Evolutionary conservation across 2,797 vertebrate species (phyloP).

Genomic region (Cyprinella venusta): DNA sequence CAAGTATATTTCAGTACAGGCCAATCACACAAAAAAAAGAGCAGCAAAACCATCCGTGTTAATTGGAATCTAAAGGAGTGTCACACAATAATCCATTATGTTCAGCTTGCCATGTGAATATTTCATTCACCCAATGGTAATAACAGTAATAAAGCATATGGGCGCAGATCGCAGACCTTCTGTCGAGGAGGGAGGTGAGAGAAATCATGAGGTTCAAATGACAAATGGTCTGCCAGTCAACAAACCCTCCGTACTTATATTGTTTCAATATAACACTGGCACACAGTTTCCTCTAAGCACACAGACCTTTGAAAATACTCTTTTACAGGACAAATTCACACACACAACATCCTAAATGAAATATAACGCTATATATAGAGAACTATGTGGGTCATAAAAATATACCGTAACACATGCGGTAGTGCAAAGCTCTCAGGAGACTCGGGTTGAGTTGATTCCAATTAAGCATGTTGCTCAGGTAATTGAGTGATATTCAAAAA

Average conservation of each 20-base stretch:
- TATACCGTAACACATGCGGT: not conserved
- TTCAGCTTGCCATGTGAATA: conserved; percentile 36
- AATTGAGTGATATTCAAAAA: not conserved
- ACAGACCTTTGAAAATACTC: conserved; percentile 11
- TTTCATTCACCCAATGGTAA: conserved; percentile 41
- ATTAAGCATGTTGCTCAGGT: not conserved
- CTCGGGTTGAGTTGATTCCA: not conserved
- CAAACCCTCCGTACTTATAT: conserved; percentile 22
- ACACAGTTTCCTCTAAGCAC: conserved; percentile 4
- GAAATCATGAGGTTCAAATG: conserved; percentile 38
- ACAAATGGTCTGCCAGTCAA: conserved; percentile 48
- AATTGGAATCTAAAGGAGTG: conserved; percentile 41
- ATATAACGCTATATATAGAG: not conserved
- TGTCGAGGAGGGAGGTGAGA: conserved; percentile 36
- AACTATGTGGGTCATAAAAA: not conserved
- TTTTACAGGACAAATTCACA: not conserved
- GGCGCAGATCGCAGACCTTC: conserved; percentile 39
- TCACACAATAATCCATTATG: conserved; percentile 36
- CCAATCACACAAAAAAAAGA: conserved; percentile 16
- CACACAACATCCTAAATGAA: not conserved
- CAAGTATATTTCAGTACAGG: conserved; percentile 12
- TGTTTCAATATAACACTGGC: conserved; percentile 26
- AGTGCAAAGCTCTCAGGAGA: not conserved
- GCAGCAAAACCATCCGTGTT: conserved; percentile 2
- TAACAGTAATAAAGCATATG: conserved; percentile 48